Evolutionary conservation across 2,888 invertebrate species (phyloP).

Genomic region (Epinotia brunnichana): DNA sequence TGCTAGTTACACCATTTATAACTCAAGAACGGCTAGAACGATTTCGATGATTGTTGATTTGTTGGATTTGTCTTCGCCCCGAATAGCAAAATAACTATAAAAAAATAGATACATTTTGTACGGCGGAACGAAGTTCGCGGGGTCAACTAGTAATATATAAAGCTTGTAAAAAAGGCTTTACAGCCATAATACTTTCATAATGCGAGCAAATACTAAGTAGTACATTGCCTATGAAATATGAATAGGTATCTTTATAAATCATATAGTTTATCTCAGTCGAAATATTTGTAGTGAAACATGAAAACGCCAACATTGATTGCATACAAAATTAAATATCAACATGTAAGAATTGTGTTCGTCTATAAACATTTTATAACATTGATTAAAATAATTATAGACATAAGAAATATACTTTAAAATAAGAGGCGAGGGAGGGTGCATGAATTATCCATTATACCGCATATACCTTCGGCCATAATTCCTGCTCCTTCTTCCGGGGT

Average conservation of each 20-base stretch:
- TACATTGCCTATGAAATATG: background rate
- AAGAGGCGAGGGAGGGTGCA: conserved; percentile 74
- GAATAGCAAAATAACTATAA: too few species aligned
- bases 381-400: conserved; percentile 67
- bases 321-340: conserved; percentile 1
- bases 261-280: background rate
- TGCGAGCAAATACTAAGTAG: background rate
- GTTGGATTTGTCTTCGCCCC: too few species aligned
- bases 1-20: too few species aligned
- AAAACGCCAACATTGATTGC: background rate
- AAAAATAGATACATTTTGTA: too few species aligned
- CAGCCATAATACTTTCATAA: too few species aligned
- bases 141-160: too few species aligned
- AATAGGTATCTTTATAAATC: background rate
- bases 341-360: conserved; percentile 21
- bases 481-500: conserved; percentile 74
- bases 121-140: too few species aligned
- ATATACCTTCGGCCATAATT: conserved; percentile 77
- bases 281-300: background rate
- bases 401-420: conserved; percentile 72
- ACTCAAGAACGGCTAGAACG: too few species aligned
- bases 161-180: too few species aligned
- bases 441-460: conserved; percentile 80
- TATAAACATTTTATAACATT: conserved; percentile 33
- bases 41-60: too few species aligned